Percentiles rank a stretch among this genome's conserved stretches.
phyloP scores from a whole-genome alignment of 1,140 invertebrate species.

The Phthorimaea operculella region DNA sequence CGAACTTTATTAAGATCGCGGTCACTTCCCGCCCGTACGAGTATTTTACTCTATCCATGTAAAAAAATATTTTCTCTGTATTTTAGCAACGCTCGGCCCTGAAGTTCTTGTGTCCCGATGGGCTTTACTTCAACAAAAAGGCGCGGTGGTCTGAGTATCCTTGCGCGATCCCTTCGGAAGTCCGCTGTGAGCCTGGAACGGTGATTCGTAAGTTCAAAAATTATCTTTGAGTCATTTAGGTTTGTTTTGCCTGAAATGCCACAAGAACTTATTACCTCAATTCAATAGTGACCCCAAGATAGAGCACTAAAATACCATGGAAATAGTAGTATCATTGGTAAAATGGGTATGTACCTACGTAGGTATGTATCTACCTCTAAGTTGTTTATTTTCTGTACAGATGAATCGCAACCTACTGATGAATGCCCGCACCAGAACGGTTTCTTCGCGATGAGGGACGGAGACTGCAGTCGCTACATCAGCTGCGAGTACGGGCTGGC shows the following conservation, averaged over 20 bases:
- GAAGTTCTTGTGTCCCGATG: constrained; percentile 32
- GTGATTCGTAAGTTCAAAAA: background rate
- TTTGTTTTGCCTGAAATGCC: too few relatives aligned
- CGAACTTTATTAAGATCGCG: too few relatives aligned
- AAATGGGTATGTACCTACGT: too few relatives aligned
- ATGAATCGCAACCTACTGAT: constrained; percentile 60
- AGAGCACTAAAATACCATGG: background rate
- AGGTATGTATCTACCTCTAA: too few relatives aligned
- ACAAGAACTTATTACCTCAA: too few relatives aligned
- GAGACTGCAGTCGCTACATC: constrained; percentile 83
- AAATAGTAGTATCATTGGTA: background rate
- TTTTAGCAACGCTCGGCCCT: constrained; percentile 28
- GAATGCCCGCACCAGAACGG: constrained; percentile 86
- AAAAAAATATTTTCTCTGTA: constrained; percentile 8
- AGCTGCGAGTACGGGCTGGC: constrained; percentile 79
- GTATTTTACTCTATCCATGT: background rate
- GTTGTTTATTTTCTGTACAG: background rate
- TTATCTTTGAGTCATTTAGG: background rate
- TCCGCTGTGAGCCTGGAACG: constrained; percentile 20
- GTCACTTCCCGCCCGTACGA: background rate
- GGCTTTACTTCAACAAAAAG: constrained; percentile 34
- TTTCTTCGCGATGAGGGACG: constrained; percentile 75
- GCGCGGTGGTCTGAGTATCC: constrained; percentile 31
- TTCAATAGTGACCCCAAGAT: too few relatives aligned
- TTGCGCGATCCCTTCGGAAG: constrained; percentile 31